Conservation (phyloP, 2,888 invertebrate genomes). For the Dascillus cervinus region DNA sequence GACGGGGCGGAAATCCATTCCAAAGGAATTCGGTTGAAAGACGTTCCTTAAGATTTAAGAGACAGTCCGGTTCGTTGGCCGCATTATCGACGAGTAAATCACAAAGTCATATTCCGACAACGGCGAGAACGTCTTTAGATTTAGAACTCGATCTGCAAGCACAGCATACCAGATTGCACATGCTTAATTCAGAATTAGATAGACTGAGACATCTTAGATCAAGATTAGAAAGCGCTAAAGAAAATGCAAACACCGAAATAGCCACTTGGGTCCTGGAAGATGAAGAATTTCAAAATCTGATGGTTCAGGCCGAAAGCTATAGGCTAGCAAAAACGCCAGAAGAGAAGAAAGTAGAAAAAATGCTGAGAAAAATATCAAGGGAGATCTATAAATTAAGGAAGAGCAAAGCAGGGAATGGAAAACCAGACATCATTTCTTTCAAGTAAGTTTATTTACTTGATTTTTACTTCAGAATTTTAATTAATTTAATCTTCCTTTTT, state of each 20-base stretch:
- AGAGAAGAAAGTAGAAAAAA: constrained; percentile 66
- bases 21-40: constrained; percentile 86
- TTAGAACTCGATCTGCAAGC: constrained; percentile 87
- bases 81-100: constrained; percentile 41
- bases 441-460: constrained; percentile 56
- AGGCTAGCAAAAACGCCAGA: constrained; percentile 50
- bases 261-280: constrained; percentile 84
- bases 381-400: constrained; percentile 87
- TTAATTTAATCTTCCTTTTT: too few species aligned
- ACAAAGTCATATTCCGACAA: constrained; percentile 50
- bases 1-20: constrained; percentile 68
- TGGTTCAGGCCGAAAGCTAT: constrained; percentile 49
- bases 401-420: constrained; percentile 78
- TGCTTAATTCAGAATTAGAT: constrained; percentile 75
- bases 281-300: constrained; percentile 71
- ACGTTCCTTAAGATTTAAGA: constrained; percentile 76
- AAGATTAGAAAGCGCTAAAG: constrained; percentile 74
- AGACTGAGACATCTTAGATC: constrained; percentile 75
- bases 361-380: constrained; percentile 79
- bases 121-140: constrained; percentile 81
- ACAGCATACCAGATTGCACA: constrained; percentile 76
- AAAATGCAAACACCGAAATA: constrained; percentile 72
- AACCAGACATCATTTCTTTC: constrained; percentile 87
- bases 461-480: background rate
- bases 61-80: constrained; percentile 48